A percentile compares a stretch with the other conserved stretches of the same genome.
phyloP scores from a whole-genome alignment of 1,140 invertebrate genomes.

The Rhopalosiphum maidis region DNA sequence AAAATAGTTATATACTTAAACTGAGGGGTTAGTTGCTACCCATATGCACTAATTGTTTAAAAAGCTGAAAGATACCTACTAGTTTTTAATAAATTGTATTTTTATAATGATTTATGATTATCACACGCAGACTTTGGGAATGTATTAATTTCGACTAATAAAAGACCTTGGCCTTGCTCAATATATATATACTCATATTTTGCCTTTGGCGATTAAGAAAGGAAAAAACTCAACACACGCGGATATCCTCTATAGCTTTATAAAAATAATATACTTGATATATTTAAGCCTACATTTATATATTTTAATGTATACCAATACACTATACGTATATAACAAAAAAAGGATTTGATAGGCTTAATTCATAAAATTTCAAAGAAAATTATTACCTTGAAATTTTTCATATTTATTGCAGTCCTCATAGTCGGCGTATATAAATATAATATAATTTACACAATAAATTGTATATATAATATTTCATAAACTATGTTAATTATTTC shows the following conservation, averaged over 20 bases:
- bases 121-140: slow-evolving; percentile 1
- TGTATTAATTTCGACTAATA: neutral
- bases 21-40: neutral
- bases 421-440: neutral
- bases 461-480: neutral
- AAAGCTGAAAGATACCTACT: neutral
- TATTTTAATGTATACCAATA: neutral
- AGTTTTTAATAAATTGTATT: neutral
- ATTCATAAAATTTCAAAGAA: slow-evolving; percentile 1
- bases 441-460: neutral
- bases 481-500: slow-evolving; percentile 9
- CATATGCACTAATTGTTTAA: neutral
- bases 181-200: neutral
- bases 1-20: neutral
- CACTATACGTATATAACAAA: neutral
- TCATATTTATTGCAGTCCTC: neutral
- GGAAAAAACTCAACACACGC: neutral
- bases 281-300: neutral
- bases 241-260: neutral
- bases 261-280: neutral
- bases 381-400: neutral
- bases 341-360: neutral
- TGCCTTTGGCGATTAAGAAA: slow-evolving; percentile 41
- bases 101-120: slow-evolving; percentile 24
- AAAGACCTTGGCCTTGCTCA: slow-evolving; percentile 36